Percentiles rank a stretch among this genome's conserved stretches.
These are phyloP conservation scores for Littorina saxatilis DNA, from an alignment of 1,140 invertebrate genomes.

Conservation along the genomic window DNA sequence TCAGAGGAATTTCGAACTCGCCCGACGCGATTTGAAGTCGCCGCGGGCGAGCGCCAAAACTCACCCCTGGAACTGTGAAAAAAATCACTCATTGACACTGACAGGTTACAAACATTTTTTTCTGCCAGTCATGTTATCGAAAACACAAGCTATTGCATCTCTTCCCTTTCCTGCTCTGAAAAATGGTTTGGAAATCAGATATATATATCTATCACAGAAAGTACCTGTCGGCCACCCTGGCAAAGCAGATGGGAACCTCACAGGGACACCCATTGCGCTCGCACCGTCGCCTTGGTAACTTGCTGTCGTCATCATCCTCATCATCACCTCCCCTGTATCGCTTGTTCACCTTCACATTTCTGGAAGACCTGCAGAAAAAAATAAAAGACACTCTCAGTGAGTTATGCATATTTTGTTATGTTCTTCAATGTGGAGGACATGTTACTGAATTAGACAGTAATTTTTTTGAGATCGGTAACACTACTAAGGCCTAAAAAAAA, in stretches of 20 bases:
- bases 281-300: slow-evolving; percentile 45
- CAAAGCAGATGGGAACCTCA: slow-evolving; percentile 66
- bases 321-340: neutral
- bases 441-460: neutral
- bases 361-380: neutral
- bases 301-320: slow-evolving; percentile 6
- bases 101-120: too few relatives aligned
- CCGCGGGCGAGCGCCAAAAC: too few relatives aligned
- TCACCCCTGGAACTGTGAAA: too few relatives aligned
- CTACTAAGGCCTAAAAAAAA: too few relatives aligned
- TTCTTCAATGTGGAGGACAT: neutral
- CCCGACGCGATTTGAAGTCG: too few relatives aligned
- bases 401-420: neutral
- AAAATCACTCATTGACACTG: too few relatives aligned
- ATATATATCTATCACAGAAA: too few relatives aligned
- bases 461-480: neutral
- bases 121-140: too few relatives aligned
- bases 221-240: slow-evolving; percentile 55
- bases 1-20: too few relatives aligned
- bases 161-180: too few relatives aligned
- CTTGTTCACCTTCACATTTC: slow-evolving; percentile 17
- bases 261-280: slow-evolving; percentile 60
- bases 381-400: neutral
- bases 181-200: too few relatives aligned
- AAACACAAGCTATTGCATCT: too few relatives aligned